phyloP scores from a whole-genome alignment of 2,113 vertebrate genomes.

The Hippolais icterina region DNA sequence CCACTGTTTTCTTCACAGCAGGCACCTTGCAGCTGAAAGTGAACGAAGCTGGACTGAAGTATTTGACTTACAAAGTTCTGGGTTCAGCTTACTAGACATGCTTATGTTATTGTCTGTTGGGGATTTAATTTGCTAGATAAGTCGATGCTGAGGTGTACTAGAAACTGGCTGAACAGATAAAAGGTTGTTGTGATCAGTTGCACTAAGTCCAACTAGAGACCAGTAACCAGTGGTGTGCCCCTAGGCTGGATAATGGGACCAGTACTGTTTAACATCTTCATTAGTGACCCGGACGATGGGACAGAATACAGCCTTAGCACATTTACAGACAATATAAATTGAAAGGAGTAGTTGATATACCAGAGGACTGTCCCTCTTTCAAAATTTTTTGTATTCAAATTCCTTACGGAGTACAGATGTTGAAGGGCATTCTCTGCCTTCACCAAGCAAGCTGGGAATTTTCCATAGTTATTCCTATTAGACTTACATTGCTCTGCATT shows the following conservation, averaged over 20 bases:
- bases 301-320: neutral
- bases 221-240: neutral
- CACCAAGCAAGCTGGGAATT: neutral
- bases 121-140: neutral
- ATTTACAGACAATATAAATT: neutral
- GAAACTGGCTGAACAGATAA: neutral
- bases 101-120: neutral
- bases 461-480: neutral
- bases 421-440: neutral
- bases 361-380: neutral
- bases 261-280: neutral
- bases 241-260: neutral
- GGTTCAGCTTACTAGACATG: neutral
- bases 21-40: neutral
- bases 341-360: neutral
- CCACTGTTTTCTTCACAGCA: neutral
- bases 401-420: neutral
- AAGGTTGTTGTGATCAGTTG: neutral
- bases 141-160: neutral
- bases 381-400: neutral
- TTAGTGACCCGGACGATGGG: neutral
- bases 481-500: neutral
- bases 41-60: neutral
- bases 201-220: neutral
- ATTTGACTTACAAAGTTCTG: neutral